A percentile compares a stretch with the other conserved stretches of the same genome.
Conservation (phyloP, 1,140 invertebrate genomes). For the Sminthurides bifidus region DNA sequence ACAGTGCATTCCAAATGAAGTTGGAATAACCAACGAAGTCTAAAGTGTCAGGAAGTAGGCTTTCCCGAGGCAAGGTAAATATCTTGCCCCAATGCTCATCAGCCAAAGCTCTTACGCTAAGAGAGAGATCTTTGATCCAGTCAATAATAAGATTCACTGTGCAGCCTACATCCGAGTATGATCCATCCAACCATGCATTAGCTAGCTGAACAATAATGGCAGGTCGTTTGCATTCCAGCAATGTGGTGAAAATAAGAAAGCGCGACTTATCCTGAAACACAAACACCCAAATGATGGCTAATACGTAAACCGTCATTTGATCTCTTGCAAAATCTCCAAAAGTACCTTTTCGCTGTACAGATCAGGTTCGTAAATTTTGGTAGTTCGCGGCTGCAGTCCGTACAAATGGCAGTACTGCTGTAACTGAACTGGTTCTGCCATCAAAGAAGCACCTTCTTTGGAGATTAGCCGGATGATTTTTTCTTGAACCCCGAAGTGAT, state of each 20-base stretch:
- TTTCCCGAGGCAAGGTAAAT: slow-evolving; percentile 1
- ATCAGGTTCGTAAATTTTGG: slow-evolving; percentile 16
- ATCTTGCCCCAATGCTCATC: slow-evolving; percentile 23
- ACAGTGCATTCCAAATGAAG: too few species aligned
- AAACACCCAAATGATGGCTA: neutral
- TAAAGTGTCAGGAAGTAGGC: slow-evolving; percentile 18
- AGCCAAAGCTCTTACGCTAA: slow-evolving; percentile 7
- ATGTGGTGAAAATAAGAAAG: slow-evolving; percentile 19
- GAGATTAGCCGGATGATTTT: slow-evolving; percentile 22
- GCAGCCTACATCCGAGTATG: slow-evolving; percentile 26
- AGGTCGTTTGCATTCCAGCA: slow-evolving; percentile 19
- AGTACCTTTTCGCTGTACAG: slow-evolving; percentile 6
- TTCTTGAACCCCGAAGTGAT: slow-evolving; percentile 29
- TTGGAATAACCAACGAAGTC: slow-evolving; percentile 23
- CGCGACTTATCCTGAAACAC: slow-evolving; percentile 20
- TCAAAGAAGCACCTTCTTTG: slow-evolving; percentile 14
- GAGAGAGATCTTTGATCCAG: slow-evolving; percentile 16
- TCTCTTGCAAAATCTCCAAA: neutral
- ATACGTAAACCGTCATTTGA: neutral
- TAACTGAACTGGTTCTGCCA: slow-evolving; percentile 20
- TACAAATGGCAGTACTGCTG: slow-evolving; percentile 9
- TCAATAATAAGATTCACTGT: slow-evolving; percentile 28
- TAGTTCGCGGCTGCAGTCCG: slow-evolving; percentile 16
- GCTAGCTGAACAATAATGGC: slow-evolving; percentile 20
- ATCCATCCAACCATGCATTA: slow-evolving; percentile 28